These are phyloP conservation scores for Onychomys leucogaster DNA, from an alignment of 2,797 vertebrate genomes.

Conservation along the genomic window DNA sequence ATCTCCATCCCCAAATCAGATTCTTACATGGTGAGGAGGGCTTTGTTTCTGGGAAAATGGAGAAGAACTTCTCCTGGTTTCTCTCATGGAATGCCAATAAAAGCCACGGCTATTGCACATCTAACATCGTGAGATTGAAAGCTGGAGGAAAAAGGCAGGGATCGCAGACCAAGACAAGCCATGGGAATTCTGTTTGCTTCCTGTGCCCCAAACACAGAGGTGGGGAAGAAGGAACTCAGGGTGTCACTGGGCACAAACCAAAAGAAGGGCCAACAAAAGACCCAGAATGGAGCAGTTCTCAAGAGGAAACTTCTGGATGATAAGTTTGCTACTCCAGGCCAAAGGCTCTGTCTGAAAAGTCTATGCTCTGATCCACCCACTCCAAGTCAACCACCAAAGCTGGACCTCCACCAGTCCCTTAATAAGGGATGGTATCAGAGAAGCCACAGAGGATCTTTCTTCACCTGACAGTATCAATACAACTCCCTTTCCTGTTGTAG, in stretches of 20 bases:
- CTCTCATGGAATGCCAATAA: background rate
- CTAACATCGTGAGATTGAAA: background rate
- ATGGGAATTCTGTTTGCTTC: background rate
- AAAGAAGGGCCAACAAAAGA: background rate
- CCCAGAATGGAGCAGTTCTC: background rate
- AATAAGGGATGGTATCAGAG: background rate
- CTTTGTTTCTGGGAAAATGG: background rate
- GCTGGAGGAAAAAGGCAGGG: background rate
- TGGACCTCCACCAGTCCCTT: too few relatives aligned
- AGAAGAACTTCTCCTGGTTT: background rate
- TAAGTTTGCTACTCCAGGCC: background rate
- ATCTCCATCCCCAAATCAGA: background rate
- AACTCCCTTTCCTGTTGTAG: background rate
- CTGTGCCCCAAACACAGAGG: background rate
- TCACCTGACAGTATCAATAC: background rate
- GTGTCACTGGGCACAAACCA: background rate
- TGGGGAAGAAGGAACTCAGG: background rate
- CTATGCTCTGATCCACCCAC: background rate
- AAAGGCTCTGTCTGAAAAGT: background rate
- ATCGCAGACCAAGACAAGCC: accelerated
- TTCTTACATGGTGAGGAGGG: background rate
- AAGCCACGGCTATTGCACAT: background rate
- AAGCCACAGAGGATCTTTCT: background rate
- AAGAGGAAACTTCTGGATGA: background rate
- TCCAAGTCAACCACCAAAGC: background rate